These are phyloP conservation scores for Erebia epiphron DNA, from an alignment of 2,888 invertebrate species.

Conservation along the genomic window DNA sequence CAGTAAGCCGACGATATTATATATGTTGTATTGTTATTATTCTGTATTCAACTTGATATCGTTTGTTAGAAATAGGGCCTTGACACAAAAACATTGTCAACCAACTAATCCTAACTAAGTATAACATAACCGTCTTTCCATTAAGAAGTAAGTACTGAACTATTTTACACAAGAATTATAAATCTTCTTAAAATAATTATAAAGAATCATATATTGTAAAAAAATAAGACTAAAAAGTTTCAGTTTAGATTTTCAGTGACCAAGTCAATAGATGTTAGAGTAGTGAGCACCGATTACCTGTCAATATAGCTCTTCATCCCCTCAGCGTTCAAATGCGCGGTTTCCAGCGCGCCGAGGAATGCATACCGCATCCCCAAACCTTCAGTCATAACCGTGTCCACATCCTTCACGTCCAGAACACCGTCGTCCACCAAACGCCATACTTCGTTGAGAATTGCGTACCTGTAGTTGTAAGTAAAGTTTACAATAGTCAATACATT, in stretches of 20 bases:
- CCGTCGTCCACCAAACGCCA: conserved; percentile 94
- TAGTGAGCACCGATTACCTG: conserved; percentile 54
- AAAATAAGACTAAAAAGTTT: not conserved
- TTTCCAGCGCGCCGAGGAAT: conserved; percentile 96
- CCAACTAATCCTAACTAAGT: too few relatives aligned
- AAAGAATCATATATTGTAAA: not conserved
- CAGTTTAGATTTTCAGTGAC: too few relatives aligned
- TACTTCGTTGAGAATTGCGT: conserved; percentile 95
- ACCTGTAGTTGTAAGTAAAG: conserved; percentile 74
- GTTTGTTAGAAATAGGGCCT: too few relatives aligned
- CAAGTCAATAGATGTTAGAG: too few relatives aligned
- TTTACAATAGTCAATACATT: not conserved
- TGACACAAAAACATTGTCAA: too few relatives aligned
- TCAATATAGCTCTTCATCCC: conserved; percentile 87
- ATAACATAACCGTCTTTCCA: too few relatives aligned
- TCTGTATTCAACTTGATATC: too few relatives aligned
- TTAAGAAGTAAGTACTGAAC: too few relatives aligned
- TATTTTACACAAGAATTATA: too few relatives aligned
- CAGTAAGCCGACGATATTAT: too few relatives aligned
- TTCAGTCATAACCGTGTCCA: conserved; percentile 96
- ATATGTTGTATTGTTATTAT: too few relatives aligned
- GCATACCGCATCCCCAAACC: conserved; percentile 98
- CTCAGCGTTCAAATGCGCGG: conserved; percentile 96
- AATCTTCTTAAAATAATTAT: too few relatives aligned
- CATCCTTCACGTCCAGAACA: conserved; percentile 92